These are phyloP conservation scores for Pimpla rufipes DNA, from an alignment of 2,888 invertebrate genomes.

Conservation along the genomic window DNA sequence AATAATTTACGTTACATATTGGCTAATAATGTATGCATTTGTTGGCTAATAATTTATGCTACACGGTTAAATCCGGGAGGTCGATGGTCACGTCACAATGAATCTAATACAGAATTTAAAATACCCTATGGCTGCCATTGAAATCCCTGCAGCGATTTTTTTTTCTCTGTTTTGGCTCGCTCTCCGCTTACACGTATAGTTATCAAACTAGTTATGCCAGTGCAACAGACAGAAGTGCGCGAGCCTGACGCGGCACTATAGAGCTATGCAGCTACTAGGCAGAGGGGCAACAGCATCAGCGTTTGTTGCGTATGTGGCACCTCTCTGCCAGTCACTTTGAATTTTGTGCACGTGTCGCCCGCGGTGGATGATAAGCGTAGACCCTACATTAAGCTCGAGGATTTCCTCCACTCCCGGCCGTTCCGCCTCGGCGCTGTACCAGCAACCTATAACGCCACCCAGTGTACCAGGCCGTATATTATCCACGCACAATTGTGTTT, in stretches of 20 bases:
- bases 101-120: no score
- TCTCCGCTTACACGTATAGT: not conserved
- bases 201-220: slow-evolving; percentile 1
- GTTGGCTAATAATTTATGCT: no score
- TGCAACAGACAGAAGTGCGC: not conserved
- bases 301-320: slow-evolving; percentile 23
- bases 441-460: slow-evolving; percentile 42
- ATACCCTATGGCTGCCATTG: no score
- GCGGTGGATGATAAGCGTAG: slow-evolving; percentile 53
- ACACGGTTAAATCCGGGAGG: no score
- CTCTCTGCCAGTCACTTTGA: slow-evolving; percentile 26
- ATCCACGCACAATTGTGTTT: slow-evolving; percentile 52
- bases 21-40: no score
- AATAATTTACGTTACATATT: no score
- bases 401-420: slow-evolving; percentile 30
- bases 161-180: not conserved
- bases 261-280: slow-evolving; percentile 5
- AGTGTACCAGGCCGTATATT: slow-evolving; percentile 32
- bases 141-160: no score
- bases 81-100: no score
- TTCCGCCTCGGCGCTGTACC: slow-evolving; percentile 30
- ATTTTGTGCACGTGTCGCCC: slow-evolving; percentile 51
- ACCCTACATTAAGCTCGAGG: slow-evolving; percentile 40
- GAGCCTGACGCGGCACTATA: slow-evolving; percentile 36
- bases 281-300: slow-evolving; percentile 37